These are phyloP conservation scores for Lepidonotus clava DNA, from an alignment of 2,888 invertebrate species.

Conservation along the genomic window DNA sequence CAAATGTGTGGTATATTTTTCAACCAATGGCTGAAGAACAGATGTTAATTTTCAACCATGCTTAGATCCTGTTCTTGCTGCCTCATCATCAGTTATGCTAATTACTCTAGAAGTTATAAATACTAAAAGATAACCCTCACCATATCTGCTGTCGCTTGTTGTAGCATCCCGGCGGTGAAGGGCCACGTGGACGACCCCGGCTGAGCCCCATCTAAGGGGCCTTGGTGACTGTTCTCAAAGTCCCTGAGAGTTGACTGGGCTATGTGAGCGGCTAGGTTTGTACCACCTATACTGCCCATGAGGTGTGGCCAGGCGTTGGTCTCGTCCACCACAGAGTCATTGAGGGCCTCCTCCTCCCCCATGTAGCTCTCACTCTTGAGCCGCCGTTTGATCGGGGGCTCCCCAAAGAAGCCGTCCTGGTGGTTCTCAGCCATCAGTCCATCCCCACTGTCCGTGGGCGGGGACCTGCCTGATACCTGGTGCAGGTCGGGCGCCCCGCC, in stretches of 20 bases:
- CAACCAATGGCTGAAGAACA: no score
- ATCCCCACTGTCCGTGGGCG: not conserved
- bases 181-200: slow-evolving; percentile 25
- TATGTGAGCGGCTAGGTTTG: no score
- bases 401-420: not conserved
- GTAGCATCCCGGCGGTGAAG: slow-evolving; percentile 3
- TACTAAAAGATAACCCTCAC: no score
- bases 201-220: not conserved
- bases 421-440: not conserved
- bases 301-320: slow-evolving; percentile 15
- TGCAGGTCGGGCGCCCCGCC: no score
- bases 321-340: not conserved
- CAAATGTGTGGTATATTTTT: no score
- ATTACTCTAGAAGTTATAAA: no score
- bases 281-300: not conserved
- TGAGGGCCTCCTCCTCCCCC: not conserved
- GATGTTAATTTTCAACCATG: no score
- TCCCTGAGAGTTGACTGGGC: not conserved
- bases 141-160: not conserved
- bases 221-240: not conserved
- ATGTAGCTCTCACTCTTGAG: no score
- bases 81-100: no score
- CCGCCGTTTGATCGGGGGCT: not conserved
- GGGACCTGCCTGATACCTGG: not conserved
- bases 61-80: no score